These are phyloP conservation scores for Amniataba percoides DNA, from an alignment of 2,797 vertebrate species.

Conservation along the genomic window DNA sequence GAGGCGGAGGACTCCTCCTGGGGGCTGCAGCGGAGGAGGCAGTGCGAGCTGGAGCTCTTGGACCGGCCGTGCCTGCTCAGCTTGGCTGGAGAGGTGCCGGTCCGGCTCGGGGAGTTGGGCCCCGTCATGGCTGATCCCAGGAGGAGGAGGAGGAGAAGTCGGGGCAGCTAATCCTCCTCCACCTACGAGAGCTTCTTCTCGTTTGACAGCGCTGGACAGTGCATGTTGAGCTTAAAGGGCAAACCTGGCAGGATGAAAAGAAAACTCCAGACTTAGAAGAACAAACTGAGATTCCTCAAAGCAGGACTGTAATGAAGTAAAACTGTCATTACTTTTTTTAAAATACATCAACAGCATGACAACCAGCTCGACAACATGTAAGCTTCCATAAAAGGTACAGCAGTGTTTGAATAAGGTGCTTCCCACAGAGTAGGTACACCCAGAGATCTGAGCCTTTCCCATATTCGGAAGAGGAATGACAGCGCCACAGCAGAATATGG, in stretches of 20 bases:
- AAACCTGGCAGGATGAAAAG: constrained; percentile 24
- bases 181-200: constrained; percentile 44
- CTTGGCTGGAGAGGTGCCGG: constrained; percentile 81
- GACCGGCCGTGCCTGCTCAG: constrained; percentile 89
- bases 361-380: neutral
- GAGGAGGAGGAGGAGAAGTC: constrained; percentile 34
- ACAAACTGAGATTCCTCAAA: neutral
- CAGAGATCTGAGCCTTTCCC: constrained; percentile 9
- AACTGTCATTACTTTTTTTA: neutral
- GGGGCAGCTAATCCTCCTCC: constrained; percentile 36
- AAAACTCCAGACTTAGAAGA: neutral
- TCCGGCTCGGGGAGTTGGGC: constrained; percentile 82
- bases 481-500: neutral
- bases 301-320: neutral
- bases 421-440: neutral
- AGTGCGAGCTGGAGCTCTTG: constrained; percentile 87
- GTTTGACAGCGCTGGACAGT: constrained; percentile 10
- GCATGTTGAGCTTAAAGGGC: constrained; percentile 52
- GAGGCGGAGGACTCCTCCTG: constrained; percentile 77
- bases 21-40: constrained; percentile 76
- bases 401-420: neutral
- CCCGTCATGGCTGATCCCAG: constrained; percentile 84
- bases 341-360: no score
- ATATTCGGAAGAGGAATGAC: constrained; percentile 7
- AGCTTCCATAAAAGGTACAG: neutral